phyloP scores from a whole-genome alignment of 2,797 vertebrate species.

The Pseudochirops cupreus region DNA sequence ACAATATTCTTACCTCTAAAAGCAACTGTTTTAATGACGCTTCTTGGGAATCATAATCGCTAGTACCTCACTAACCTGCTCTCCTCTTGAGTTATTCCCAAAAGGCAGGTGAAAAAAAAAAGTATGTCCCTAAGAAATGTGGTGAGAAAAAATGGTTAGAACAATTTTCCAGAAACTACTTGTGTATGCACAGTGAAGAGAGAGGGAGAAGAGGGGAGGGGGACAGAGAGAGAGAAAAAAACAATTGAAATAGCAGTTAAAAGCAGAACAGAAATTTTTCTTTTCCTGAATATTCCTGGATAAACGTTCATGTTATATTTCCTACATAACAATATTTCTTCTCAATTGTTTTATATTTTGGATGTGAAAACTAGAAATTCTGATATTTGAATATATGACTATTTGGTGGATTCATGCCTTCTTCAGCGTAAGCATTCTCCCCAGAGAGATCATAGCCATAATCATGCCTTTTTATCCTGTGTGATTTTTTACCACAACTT shows the following conservation, averaged over 20 bases:
- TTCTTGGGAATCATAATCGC: background rate
- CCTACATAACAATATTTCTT: constrained; percentile 41
- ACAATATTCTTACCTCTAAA: constrained; percentile 13
- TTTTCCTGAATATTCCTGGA: constrained; percentile 36
- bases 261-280: constrained; percentile 31
- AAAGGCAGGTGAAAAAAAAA: constrained; percentile 47
- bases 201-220: background rate
- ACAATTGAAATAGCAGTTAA: constrained; percentile 47
- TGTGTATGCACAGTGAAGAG: constrained; percentile 20
- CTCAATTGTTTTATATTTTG: constrained; percentile 14
- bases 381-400: background rate
- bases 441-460: background rate
- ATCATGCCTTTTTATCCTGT: background rate
- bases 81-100: background rate
- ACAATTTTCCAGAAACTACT: background rate
- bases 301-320: constrained; percentile 28
- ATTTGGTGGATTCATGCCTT: background rate
- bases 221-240: background rate
- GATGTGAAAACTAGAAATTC: constrained; percentile 52
- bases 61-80: constrained; percentile 38
- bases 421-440: background rate
- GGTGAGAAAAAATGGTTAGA: background rate
- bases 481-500: background rate
- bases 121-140: background rate
- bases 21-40: background rate